Evolutionary conservation across 2,113 vertebrate species (phyloP).

Genomic region (Pygoscelis adeliae): DNA sequence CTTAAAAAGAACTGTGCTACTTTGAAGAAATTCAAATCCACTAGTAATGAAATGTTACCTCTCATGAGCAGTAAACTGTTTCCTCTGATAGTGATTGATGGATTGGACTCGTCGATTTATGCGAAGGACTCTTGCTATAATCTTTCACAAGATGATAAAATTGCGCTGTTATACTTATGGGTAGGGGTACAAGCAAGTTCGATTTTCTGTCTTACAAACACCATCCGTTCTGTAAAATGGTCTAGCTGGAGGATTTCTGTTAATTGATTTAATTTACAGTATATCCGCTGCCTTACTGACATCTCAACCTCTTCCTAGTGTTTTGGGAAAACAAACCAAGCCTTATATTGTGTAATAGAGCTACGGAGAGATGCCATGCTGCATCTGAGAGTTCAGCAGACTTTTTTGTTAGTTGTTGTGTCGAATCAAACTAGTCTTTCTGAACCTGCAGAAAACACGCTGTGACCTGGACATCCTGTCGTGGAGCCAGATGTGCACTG

Average conservation of each 20-base stretch:
- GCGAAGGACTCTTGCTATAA: neutral
- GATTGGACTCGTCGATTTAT: neutral
- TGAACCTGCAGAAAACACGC: neutral
- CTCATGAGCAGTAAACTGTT: neutral
- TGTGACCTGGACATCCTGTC: neutral
- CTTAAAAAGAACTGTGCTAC: neutral
- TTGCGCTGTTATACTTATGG: neutral
- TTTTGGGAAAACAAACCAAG: neutral
- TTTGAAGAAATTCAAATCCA: neutral
- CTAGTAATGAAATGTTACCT: neutral
- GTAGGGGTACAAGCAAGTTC: neutral
- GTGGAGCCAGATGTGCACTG: neutral
- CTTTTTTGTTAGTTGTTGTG: neutral
- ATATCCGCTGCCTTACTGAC: fast-evolving
- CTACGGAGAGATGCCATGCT: neutral
- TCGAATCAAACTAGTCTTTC: no score
- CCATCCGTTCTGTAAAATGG: neutral
- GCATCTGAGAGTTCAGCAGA: neutral
- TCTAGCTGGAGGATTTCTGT: neutral
- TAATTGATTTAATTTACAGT: neutral
- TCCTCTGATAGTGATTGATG: neutral
- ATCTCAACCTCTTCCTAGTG: neutral
- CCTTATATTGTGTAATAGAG: fast-evolving
- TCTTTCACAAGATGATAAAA: neutral
- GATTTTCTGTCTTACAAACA: neutral